Conservation (phyloP, 2,888 invertebrate species). For the Harpalus rubripes region DNA sequence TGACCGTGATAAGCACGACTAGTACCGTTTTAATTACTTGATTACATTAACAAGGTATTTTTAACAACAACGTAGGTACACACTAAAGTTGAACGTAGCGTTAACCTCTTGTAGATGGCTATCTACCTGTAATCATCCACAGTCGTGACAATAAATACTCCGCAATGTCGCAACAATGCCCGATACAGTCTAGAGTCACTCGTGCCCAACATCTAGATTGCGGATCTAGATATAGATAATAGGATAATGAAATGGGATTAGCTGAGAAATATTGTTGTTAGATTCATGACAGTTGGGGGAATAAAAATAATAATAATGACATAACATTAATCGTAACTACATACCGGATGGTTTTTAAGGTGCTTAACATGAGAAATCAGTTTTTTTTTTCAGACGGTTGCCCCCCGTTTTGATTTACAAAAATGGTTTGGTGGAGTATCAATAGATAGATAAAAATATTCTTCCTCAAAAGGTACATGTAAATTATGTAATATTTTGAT, state of each 20-base stretch:
- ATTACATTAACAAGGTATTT: constrained; percentile 30
- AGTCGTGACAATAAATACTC: constrained; percentile 45
- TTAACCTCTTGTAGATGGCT: constrained; percentile 23
- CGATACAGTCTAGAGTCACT: not conserved
- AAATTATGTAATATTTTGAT: too few species aligned
- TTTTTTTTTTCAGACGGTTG: too few species aligned
- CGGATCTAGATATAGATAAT: constrained; percentile 23
- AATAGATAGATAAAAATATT: too few species aligned
- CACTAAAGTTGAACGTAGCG: not conserved
- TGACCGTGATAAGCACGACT: not conserved
- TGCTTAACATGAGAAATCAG: too few species aligned
- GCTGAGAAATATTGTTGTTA: constrained; percentile 5
- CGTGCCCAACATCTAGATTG: not conserved
- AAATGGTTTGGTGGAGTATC: too few species aligned
- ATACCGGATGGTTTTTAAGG: too few species aligned
- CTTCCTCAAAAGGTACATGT: too few species aligned
- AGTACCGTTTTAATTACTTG: constrained; percentile 50
- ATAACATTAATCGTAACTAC: too few species aligned
- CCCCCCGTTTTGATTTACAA: too few species aligned
- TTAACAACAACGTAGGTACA: not conserved
- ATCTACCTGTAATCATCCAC: constrained; percentile 37
- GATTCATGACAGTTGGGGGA: not conserved
- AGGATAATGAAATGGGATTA: constrained; percentile 19
- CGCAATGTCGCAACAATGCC: constrained; percentile 39
- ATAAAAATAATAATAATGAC: too few species aligned